phyloP scores from a whole-genome alignment of 2,113 vertebrate genomes.

The Petromus typicus region DNA sequence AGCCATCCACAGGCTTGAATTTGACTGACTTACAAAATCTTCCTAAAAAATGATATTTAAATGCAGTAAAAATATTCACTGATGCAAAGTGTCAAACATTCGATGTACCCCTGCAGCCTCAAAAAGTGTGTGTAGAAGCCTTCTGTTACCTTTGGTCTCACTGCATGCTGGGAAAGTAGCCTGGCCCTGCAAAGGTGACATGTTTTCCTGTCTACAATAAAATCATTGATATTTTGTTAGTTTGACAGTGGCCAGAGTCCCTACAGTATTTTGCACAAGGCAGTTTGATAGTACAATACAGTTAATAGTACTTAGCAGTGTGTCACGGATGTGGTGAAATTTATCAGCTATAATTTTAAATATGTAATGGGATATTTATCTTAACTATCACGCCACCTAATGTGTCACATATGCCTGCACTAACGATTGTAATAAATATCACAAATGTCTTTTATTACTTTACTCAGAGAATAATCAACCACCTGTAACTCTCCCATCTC shows the following conservation, averaged over 20 bases:
- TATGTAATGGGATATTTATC: neutral
- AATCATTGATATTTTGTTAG: slow-evolving; percentile 19
- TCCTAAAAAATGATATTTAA: slow-evolving; percentile 70
- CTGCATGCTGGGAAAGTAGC: neutral
- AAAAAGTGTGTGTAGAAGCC: neutral
- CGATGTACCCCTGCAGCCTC: neutral
- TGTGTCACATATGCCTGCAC: neutral
- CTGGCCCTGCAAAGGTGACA: neutral
- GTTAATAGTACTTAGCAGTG: neutral
- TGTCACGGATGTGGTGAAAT: neutral
- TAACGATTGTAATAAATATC: neutral
- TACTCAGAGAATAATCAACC: neutral
- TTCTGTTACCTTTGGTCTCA: slow-evolving; percentile 56
- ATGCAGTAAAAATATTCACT: slow-evolving; percentile 72
- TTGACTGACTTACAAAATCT: slow-evolving; percentile 71
- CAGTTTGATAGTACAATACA: neutral
- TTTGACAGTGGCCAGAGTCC: slow-evolving; percentile 37
- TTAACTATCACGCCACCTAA: neutral
- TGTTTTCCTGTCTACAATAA: slow-evolving; percentile 1
- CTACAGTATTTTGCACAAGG: slow-evolving; percentile 21
- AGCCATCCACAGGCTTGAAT: slow-evolving; percentile 59
- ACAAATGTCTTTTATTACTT: neutral
- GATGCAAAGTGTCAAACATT: slow-evolving; percentile 50
- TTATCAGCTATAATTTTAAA: slow-evolving; percentile 2
- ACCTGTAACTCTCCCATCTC: neutral